Base-by-base conservation (phyloP, 1,140 invertebrate genomes). In the Coelopa frigida region DNA sequence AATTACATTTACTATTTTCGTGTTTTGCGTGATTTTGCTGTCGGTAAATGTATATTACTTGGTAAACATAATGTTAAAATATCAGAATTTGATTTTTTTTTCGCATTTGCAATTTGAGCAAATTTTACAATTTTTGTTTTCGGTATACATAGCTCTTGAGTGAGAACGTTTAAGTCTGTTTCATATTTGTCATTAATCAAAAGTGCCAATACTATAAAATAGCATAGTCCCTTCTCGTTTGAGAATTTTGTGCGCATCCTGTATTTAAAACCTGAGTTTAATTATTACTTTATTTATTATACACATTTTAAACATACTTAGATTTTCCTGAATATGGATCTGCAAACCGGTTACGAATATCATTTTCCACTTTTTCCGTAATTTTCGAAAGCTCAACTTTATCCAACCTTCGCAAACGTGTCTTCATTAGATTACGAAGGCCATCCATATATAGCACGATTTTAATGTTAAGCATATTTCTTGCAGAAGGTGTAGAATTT, bases 381-480 rank as follows among this genome's bases (percentile, higher is more conserved):
- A 68, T 68, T 6, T 46, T 18, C 0, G 64, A 68, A 1, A 68
- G 45, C 32, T 65, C 59, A 2, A 44, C 50, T 10, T 33, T 26
- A 31, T 61, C 57, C 44, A 68, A 46, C 47, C 57, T 57, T 0
- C 59, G 49, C 12, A 50, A 54, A 11, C 54, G 58, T 12, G 60
- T 29, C 6, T 56, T 52, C 21, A 68, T 58, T 3, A 68, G 51
- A 11, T 59, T 52, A 21, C 58, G 51, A 23, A 68, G 29, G 11
- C 51, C 59, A 50, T 68, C 64, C 59, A 68, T 61, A 14, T 65
- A 68, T 8, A 68, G 55, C n/a, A 68, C 61, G 4, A 65, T 29
- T 21, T 68, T 68, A 3, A 67, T 55, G 17, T 63, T 37, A 2
- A 55, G 23, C 20, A 61, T 54, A 17, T 55, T 17, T 4, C 41